phyloP scores from a whole-genome alignment of 2,797 vertebrate genomes.

The Octomys mimax region DNA sequence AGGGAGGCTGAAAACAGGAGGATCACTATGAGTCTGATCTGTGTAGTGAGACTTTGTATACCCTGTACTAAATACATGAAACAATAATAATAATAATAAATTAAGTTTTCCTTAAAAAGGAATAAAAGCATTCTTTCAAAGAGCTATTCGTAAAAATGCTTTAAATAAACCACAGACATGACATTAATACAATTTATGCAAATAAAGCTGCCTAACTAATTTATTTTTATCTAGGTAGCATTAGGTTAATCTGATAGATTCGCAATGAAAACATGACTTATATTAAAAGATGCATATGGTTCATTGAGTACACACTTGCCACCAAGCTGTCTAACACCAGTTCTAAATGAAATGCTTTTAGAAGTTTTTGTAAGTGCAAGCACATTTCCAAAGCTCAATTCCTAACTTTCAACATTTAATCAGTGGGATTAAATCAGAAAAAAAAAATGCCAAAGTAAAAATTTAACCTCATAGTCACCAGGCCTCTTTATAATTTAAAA shows the following conservation, averaged over 20 bases:
- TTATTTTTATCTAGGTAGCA: constrained; percentile 75
- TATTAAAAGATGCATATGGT: constrained; percentile 71
- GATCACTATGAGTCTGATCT: too few relatives aligned
- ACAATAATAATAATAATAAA: too few relatives aligned
- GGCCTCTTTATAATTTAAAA: constrained; percentile 46
- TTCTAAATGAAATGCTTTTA: constrained; percentile 48
- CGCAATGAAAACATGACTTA: constrained; percentile 53
- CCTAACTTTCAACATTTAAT: constrained; percentile 44
- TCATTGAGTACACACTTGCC: constrained; percentile 27
- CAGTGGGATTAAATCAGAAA: not conserved
- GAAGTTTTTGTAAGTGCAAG: not conserved
- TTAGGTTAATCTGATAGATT: constrained; percentile 22
- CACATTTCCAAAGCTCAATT: constrained; percentile 47
- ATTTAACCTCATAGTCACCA: constrained; percentile 1
- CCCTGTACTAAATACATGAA: too few relatives aligned
- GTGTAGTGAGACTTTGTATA: too few relatives aligned
- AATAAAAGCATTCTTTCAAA: not conserved
- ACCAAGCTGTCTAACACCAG: constrained; percentile 28
- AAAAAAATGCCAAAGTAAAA: constrained; percentile 28
- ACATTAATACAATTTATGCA: constrained; percentile 5
- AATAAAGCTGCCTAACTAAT: constrained; percentile 40
- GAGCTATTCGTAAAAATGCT: constrained; percentile 19
- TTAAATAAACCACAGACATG: constrained; percentile 1
- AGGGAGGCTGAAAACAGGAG: too few relatives aligned
- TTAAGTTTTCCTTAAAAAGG: constrained; percentile 4